Conservation (phyloP, 2,888 invertebrate genomes). For the Epirrhoe tristata region DNA sequence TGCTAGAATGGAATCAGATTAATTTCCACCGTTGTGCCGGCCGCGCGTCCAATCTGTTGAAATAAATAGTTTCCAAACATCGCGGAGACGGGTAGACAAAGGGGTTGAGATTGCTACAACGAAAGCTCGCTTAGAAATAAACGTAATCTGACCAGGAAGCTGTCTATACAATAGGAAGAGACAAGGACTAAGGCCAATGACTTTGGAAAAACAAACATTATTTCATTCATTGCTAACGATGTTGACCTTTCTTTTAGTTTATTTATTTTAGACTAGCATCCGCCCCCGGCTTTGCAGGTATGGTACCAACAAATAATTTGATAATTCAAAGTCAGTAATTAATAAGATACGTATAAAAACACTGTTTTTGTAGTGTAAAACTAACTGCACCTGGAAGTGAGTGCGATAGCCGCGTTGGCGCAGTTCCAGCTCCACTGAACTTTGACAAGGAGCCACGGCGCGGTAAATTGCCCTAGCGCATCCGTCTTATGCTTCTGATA, state of each 20-base stretch:
- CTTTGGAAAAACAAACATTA: slow-evolving; percentile 62
- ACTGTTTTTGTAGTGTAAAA: slow-evolving; percentile 45
- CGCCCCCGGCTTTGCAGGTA: no score
- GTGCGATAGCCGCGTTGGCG: slow-evolving; percentile 73
- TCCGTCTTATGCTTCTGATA: slow-evolving; percentile 52
- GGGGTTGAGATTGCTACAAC: slow-evolving; percentile 52
- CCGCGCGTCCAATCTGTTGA: slow-evolving; percentile 57
- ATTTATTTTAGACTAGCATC: background rate
- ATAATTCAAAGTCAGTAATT: no score
- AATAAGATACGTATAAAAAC: background rate
- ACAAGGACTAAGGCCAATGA: slow-evolving; percentile 66
- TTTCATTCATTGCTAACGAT: slow-evolving; percentile 33
- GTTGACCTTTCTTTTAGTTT: slow-evolving; percentile 9
- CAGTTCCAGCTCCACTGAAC: slow-evolving; percentile 81
- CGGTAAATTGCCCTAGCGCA: slow-evolving; percentile 65
- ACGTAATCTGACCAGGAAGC: slow-evolving; percentile 76
- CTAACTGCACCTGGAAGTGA: slow-evolving; percentile 74
- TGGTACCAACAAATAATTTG: background rate
- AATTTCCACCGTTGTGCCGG: slow-evolving; percentile 68
- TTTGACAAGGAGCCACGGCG: slow-evolving; percentile 72
- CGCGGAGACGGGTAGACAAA: slow-evolving; percentile 64
- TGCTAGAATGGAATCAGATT: slow-evolving; percentile 76
- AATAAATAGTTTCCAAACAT: slow-evolving; percentile 70
- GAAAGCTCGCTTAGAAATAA: slow-evolving; percentile 63
- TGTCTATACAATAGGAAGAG: slow-evolving; percentile 61